A percentile compares a stretch with the other conserved stretches of the same genome.
Conservation (phyloP, 2,113 vertebrate species). For the Gobiocypris rarus region DNA sequence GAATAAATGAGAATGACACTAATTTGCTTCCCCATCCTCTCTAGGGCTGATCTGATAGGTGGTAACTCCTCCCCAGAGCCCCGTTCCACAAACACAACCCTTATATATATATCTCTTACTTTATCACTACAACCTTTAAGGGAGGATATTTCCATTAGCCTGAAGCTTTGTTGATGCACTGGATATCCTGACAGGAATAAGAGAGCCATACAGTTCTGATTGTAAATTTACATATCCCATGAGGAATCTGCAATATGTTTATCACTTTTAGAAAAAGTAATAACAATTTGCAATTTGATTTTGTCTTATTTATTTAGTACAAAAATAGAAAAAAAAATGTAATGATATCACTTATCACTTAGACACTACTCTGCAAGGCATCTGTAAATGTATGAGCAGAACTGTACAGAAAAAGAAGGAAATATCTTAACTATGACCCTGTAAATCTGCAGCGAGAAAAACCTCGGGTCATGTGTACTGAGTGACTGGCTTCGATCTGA, state of each 20-base stretch:
- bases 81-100: constrained; percentile 1
- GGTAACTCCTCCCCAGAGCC: constrained; percentile 16
- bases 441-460: constrained; percentile 58
- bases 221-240: background rate
- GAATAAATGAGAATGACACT: background rate
- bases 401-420: background rate
- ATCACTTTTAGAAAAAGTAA: background rate
- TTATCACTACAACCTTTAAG: background rate
- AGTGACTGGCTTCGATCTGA: constrained; percentile 56
- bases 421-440: constrained; percentile 36
- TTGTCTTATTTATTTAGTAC: background rate
- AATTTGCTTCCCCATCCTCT: constrained; percentile 10
- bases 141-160: constrained; percentile 3
- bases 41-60: constrained; percentile 12
- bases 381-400: background rate
- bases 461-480: constrained; percentile 23
- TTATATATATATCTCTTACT: background rate
- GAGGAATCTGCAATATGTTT: background rate
- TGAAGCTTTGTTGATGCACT: background rate
- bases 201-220: background rate
- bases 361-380: background rate
- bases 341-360: background rate
- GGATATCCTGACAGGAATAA: background rate
- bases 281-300: background rate
- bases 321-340: background rate